A percentile compares a stretch with the other conserved stretches of the same genome.
Conservation (phyloP, 2,888 invertebrate species). For the Drosophila pegasa region DNA sequence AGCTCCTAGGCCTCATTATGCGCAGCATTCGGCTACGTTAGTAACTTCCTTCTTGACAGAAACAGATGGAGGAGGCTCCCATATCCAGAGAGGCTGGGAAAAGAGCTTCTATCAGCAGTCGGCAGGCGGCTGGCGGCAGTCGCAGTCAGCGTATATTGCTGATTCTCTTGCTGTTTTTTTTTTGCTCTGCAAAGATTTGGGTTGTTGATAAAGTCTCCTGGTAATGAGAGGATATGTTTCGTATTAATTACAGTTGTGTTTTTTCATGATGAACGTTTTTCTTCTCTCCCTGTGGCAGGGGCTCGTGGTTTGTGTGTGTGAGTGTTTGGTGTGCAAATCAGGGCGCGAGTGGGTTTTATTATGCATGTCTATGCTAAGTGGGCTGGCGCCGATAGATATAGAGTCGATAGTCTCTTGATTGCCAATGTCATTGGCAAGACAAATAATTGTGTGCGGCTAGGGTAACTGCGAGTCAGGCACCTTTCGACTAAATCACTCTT, state of each 20-base stretch:
- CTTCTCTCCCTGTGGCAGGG: too few species aligned
- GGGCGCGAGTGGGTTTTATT: constrained; percentile 17
- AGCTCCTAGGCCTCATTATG: constrained; percentile 25
- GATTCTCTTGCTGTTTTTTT: constrained; percentile 16
- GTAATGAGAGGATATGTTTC: constrained; percentile 71
- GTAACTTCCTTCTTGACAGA: not conserved
- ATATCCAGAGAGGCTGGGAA: not conserved
- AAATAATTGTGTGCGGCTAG: too few species aligned
- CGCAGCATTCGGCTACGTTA: not conserved
- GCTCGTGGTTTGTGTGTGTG: constrained; percentile 16
- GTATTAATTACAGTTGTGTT: constrained; percentile 66
- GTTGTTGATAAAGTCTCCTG: constrained; percentile 58
- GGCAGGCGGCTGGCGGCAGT: constrained; percentile 16
- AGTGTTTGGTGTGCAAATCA: constrained; percentile 25
- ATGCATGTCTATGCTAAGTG: constrained; percentile 24
- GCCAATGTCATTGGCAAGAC: too few species aligned
- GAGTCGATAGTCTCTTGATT: too few species aligned
- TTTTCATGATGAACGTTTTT: constrained; percentile 11
- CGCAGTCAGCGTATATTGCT: constrained; percentile 24
- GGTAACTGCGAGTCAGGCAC: too few species aligned
- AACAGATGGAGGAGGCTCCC: not conserved
- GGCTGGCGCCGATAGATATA: too few species aligned
- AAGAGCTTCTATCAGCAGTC: constrained; percentile 11
- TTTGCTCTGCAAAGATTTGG: constrained; percentile 42
- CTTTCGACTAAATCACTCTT: too few species aligned